Percentiles rank a stretch among this genome's conserved stretches.
Evolutionary conservation across 1,140 invertebrate species (phyloP).

Genomic region (Ooceraea biroi): DNA sequence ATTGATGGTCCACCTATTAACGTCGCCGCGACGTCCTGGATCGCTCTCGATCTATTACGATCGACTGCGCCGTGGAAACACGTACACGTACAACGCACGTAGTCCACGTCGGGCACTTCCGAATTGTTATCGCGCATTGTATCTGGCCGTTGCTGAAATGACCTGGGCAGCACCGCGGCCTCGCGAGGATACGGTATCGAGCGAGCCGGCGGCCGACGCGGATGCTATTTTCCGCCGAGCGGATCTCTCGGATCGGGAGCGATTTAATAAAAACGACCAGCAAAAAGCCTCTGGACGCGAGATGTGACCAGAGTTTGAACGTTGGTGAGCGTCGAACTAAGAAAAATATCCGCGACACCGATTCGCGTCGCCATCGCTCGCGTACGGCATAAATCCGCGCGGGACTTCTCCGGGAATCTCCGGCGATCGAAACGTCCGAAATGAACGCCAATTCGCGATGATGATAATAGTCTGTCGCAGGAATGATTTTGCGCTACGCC

Average conservation of each 20-base stretch:
- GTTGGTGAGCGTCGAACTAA: slow-evolving; percentile 19
- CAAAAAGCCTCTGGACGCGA: not conserved
- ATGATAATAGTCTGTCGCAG: slow-evolving; percentile 17
- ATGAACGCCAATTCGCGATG: not conserved
- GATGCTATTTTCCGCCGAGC: slow-evolving; percentile 49
- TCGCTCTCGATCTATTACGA: not conserved
- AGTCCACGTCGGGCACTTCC: slow-evolving; percentile 12
- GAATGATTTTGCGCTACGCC: slow-evolving; percentile 38
- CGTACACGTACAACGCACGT: not conserved
- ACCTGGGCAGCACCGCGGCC: not conserved
- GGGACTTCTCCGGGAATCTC: slow-evolving; percentile 2
- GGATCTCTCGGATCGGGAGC: slow-evolving; percentile 33
- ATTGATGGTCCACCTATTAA: slow-evolving; percentile 41
- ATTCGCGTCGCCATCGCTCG: not conserved
- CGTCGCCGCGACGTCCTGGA: slow-evolving; percentile 36
- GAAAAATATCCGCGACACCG: slow-evolving; percentile 30
- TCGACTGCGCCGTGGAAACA: not conserved
- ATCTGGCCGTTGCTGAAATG: not conserved
- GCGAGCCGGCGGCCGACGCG: slow-evolving; percentile 7
- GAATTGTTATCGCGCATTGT: slow-evolving; percentile 48
- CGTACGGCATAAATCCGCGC: not conserved
- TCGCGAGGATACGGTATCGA: not conserved
- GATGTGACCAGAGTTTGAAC: too few species aligned
- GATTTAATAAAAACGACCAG: slow-evolving; percentile 40
- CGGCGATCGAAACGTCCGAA: not conserved